A percentile compares a stretch with the other conserved stretches of the same genome.
Conservation (phyloP, 1,140 invertebrate genomes). For the Neuroterus valhalla region DNA sequence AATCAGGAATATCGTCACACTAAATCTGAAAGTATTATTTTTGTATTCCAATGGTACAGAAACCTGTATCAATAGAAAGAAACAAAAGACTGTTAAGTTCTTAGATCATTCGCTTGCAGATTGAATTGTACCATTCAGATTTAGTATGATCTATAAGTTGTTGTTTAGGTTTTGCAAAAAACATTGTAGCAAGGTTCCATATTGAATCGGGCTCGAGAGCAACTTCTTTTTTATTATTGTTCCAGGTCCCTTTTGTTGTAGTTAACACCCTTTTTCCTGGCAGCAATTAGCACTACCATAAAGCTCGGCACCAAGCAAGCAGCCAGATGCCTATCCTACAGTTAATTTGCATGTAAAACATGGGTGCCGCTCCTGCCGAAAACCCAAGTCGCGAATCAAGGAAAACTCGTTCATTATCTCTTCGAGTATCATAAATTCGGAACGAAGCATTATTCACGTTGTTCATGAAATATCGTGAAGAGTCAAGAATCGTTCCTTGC, state of each 20-base stretch:
- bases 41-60: no score
- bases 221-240: slow-evolving; percentile 38
- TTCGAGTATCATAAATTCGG: neutral
- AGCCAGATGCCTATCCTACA: slow-evolving; percentile 51
- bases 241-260: slow-evolving; percentile 51
- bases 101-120: no score
- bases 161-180: no score
- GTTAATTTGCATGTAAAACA: slow-evolving; percentile 58
- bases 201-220: slow-evolving; percentile 1
- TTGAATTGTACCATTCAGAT: no score
- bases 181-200: neutral
- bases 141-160: no score
- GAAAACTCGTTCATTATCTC: slow-evolving; percentile 17
- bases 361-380: slow-evolving; percentile 44
- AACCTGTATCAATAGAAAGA: no score
- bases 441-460: slow-evolving; percentile 9
- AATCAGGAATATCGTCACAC: no score
- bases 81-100: no score
- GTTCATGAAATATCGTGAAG: neutral
- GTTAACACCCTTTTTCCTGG: slow-evolving; percentile 59
- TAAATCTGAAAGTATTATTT: no score
- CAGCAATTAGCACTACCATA: slow-evolving; percentile 59
- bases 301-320: slow-evolving; percentile 44
- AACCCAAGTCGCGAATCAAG: slow-evolving; percentile 16
- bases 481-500: neutral